Base-by-base conservation (phyloP, 2,797 vertebrate genomes). In the Hyperoplus immaculatus region DNA sequence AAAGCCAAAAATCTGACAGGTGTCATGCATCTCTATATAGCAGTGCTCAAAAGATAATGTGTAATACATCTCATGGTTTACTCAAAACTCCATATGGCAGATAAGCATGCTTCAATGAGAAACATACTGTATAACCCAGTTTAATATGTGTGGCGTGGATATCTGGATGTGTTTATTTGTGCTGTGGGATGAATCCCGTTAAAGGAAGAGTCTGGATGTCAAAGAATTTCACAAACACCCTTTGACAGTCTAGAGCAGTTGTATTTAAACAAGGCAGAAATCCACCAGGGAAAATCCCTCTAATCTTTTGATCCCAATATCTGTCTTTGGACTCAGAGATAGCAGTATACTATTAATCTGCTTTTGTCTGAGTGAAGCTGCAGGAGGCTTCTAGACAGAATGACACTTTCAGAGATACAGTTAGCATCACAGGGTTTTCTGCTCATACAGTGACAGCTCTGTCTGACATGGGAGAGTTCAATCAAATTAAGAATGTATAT, bases 271-370 rank as follows among this genome's bases (percentile, higher is more conserved):
- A 91, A 93, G 89, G 83, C 72, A 88, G 83, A 92, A 92, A 93
- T 92, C 84, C 89, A 86, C 57, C 0, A 3, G 49, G 77, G 87
- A 89, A 92, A 93, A 94, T 93, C 90, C 89, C 88, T 89, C 88
- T 92, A 94, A 95, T 94, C 94, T 93, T 89, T 92, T 93, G 85
- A 94, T 94, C 91, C 91, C 78, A 87, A 92, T 93, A 93, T 92
- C 87, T 91, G 90, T 93, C 89, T 93, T 89, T 90, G 81, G 83
- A 92, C 80, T 91, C 75, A 55, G 80, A 88, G 90, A 91, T 87
- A 91, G 87, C 82, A 82, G 84, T 80, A 77, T 85, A 85, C 75
- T 89, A 87, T 88, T 92, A 91, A 92, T 94, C 93, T 92, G 89
- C 88, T 87, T 87, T 86, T 89, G 90, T 91, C 80, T 84, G 84